phyloP scores from a whole-genome alignment of 2,888 invertebrate genomes.

The Pterobdella sp. region DNA sequence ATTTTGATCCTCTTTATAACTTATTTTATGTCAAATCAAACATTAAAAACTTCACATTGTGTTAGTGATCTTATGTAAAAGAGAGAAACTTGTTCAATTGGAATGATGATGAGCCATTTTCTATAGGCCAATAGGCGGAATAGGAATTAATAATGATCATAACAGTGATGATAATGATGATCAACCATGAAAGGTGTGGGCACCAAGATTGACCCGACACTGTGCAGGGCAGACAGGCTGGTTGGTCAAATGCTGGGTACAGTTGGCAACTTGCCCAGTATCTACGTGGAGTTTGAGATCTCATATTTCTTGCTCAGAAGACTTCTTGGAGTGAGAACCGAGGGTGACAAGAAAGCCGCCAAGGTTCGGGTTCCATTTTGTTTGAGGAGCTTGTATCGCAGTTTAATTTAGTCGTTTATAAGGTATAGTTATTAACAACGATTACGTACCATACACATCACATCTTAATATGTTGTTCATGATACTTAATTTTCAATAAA shows the following conservation, averaged over 20 bases:
- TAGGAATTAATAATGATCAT: neutral
- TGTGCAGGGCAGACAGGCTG: conserved; percentile 93
- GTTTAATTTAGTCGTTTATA: neutral
- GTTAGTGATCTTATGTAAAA: too few species aligned
- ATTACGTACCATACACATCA: too few species aligned
- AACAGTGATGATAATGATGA: neutral
- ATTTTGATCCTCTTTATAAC: neutral
- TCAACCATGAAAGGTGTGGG: conserved; percentile 66
- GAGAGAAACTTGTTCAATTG: too few species aligned
- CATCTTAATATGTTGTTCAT: too few species aligned
- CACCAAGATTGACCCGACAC: conserved; percentile 94
- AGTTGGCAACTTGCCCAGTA: conserved; percentile 89
- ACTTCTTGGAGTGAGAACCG: conserved; percentile 89
- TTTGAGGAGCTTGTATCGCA: neutral
- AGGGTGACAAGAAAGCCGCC: conserved; percentile 97
- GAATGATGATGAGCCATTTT: too few species aligned
- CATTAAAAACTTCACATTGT: too few species aligned
- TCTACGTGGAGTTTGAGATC: conserved; percentile 94
- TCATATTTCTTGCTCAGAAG: conserved; percentile 92
- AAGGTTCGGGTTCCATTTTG: conserved; percentile 58
- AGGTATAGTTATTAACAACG: too few species aligned
- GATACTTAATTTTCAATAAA: too few species aligned
- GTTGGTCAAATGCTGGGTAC: conserved; percentile 90
- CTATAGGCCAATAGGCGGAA: too few species aligned
- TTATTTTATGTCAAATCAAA: too few species aligned